A percentile compares a stretch with the other conserved stretches of the same genome.
Conservation (phyloP, 2,113 vertebrate species). For the Xenus cinereus region DNA sequence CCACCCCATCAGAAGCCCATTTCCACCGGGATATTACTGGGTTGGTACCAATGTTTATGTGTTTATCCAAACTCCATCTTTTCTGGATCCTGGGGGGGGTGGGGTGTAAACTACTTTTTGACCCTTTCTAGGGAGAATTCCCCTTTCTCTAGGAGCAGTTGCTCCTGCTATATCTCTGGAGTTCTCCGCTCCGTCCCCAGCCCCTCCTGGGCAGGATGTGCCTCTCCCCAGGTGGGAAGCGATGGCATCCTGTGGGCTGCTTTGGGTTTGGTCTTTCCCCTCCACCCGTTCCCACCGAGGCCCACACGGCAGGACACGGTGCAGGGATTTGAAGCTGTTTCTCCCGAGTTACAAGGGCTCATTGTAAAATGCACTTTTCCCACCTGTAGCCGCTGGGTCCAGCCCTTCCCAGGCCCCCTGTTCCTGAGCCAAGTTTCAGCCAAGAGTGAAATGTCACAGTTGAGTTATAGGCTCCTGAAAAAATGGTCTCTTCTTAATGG, state of each 20-base stretch:
- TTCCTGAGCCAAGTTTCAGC: constrained; percentile 43
- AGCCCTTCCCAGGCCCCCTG: neutral
- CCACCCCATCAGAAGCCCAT: neutral
- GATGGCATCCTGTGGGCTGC: neutral
- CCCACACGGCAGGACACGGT: rapidly evolving
- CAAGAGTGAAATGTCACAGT: constrained; percentile 33
- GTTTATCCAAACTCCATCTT: neutral
- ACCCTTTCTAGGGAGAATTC: neutral
- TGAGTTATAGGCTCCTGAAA: constrained; percentile 15
- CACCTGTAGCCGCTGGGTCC: constrained; percentile 12
- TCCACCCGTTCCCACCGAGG: neutral
- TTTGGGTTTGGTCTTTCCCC: neutral
- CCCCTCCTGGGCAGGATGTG: neutral
- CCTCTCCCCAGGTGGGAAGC: neutral
- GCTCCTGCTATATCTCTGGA: rapidly evolving
- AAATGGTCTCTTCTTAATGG: constrained; percentile 59
- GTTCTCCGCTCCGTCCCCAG: neutral
- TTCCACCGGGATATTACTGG: neutral
- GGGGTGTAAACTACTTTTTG: neutral
- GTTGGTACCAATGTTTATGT: neutral
- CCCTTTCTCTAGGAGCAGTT: neutral
- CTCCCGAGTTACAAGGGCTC: neutral
- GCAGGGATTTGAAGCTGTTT: neutral
- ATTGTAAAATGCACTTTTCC: neutral
- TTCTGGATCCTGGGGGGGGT: neutral